phyloP scores from a whole-genome alignment of 2,888 invertebrate genomes.

The Dynastes tityus region DNA sequence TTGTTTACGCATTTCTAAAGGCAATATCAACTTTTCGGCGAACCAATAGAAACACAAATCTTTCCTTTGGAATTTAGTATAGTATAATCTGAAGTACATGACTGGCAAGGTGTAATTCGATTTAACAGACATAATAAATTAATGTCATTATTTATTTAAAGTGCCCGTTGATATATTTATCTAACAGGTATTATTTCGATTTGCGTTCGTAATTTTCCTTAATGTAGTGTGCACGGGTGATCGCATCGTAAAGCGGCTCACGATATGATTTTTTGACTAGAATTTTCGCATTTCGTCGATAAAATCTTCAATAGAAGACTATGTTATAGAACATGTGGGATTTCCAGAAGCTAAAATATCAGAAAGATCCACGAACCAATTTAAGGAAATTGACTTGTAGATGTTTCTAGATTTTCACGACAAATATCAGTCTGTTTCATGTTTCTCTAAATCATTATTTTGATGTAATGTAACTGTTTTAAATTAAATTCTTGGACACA shows the following conservation, averaged over 20 bases:
- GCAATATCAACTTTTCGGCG: not conserved
- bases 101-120: conserved; percentile 5
- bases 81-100: conserved; percentile 10
- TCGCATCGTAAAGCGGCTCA: not conserved
- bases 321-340: no score
- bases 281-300: no score
- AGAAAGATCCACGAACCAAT: no score
- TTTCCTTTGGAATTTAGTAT: conserved; percentile 1
- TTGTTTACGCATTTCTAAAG: conserved; percentile 10
- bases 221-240: conserved; percentile 4
- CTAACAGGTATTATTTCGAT: conserved; percentile 36
- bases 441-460: no score
- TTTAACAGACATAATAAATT: conserved; percentile 20
- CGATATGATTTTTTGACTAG: no score
- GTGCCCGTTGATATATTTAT: conserved; percentile 38
- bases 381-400: no score
- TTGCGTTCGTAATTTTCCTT: conserved; percentile 22
- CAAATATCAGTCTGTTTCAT: no score
- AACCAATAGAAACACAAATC: conserved; percentile 10
- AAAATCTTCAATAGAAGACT: no score
- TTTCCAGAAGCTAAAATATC: no score
- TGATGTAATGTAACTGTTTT: no score
- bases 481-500: no score
- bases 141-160: conserved; percentile 33
- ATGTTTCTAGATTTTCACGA: no score